Percentiles rank a stretch among this genome's conserved stretches.
Evolutionary conservation across 2,888 invertebrate species (phyloP).

Genomic region (Eupithecia tripunctaria): DNA sequence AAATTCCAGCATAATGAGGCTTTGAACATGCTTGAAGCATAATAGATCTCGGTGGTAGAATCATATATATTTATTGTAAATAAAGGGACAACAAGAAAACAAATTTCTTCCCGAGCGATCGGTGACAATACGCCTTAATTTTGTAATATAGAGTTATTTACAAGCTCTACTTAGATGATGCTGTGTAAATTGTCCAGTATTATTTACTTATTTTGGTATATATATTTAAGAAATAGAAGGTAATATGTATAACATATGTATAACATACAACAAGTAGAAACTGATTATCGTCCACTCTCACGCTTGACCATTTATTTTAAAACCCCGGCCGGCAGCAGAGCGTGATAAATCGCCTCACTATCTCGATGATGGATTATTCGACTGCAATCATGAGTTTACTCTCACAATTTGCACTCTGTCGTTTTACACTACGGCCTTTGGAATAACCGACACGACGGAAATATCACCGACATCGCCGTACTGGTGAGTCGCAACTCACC

Average conservation of each 20-base stretch:
- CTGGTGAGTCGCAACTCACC: too few species aligned
- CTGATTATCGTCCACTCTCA: constrained; percentile 9
- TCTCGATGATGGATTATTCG: constrained; percentile 72
- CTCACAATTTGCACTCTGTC: constrained; percentile 49
- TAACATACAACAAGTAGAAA: not conserved
- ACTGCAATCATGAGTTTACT: constrained; percentile 62
- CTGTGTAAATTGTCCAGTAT: too few species aligned
- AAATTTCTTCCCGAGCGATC: too few species aligned
- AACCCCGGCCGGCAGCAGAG: constrained; percentile 56
- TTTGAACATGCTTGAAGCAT: not conserved
- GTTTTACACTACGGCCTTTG: not conserved
- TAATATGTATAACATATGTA: not conserved
- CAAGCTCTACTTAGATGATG: too few species aligned
- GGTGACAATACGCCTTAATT: too few species aligned
- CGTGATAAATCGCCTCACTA: constrained; percentile 67
- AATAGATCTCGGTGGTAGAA: not conserved
- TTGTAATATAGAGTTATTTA: too few species aligned
- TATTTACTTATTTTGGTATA: not conserved
- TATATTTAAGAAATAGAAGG: not conserved
- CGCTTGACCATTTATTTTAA: constrained; percentile 56
- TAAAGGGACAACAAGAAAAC: too few species aligned
- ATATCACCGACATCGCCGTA: too few species aligned
- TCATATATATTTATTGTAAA: too few species aligned
- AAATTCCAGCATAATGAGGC: constrained; percentile 13
- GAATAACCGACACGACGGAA: not conserved